These are phyloP conservation scores for Linurgus olivaceus DNA, from an alignment of 2,797 vertebrate genomes.

Conservation along the genomic window DNA sequence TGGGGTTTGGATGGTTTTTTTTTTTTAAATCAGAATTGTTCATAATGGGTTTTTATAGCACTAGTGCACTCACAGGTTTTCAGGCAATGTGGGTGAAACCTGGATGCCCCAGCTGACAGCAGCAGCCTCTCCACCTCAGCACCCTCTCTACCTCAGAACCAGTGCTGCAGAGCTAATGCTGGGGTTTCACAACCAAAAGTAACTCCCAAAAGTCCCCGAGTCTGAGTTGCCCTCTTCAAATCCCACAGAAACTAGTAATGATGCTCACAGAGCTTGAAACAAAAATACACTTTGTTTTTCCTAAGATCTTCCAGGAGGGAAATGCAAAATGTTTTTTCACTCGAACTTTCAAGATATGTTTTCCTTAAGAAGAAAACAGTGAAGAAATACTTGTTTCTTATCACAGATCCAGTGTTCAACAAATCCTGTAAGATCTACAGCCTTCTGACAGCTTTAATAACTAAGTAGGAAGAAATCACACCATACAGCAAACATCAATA, in stretches of 20 bases:
- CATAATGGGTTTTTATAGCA: background rate
- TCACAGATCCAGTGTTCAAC: background rate
- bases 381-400: background rate
- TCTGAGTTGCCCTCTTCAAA: background rate
- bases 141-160: rapidly evolving
- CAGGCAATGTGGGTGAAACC: background rate
- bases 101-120: background rate
- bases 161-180: rapidly evolving
- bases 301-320: background rate
- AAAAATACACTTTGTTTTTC: background rate
- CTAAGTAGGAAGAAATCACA: background rate
- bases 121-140: background rate
- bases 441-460: background rate
- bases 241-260: background rate
- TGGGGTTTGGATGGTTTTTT: background rate
- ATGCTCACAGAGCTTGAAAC: background rate
- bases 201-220: background rate
- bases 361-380: background rate
- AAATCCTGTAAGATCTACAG: background rate
- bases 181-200: background rate
- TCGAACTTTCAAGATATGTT: background rate
- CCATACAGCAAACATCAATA: background rate
- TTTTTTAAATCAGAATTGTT: background rate
- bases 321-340: background rate
- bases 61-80: background rate